Base-by-base conservation (phyloP, 37 sponge, comb jelly and placozoan genomes). In the Haliclona indistincta region DNA sequence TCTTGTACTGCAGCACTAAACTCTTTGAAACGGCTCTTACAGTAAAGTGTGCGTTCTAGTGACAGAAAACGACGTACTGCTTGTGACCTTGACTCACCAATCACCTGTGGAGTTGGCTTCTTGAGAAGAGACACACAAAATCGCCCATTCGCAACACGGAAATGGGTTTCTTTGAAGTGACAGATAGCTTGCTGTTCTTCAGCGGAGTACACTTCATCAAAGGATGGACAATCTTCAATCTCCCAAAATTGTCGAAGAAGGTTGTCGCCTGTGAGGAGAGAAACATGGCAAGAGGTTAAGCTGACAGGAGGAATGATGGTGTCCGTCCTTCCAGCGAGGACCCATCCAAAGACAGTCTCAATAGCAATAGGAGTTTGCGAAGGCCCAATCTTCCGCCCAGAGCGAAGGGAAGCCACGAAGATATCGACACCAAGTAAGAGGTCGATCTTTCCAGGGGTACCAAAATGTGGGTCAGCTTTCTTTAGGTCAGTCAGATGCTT, bases 271-370 rank as follows among this genome's bases (percentile, higher is more conserved):
- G 64, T 38, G 25, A 71, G 30, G 39, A 49, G 52, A 11, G 11
- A 49, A 19, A 60, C 28, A 28, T 56, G 56, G 28, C 23, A 28
- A 29, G 56, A 25, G 33, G 55, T 51, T 52, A 74, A 19, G 15
- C 15, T 22, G 13, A 22, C 20, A 17, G 20, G 6, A 64, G 76
- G 40, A 15, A 53, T 10, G 33, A 20, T 13, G 20, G 64, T 25
- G 13, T 19, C 29, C 22, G 76, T 76, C 25, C 34, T 19, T 11
- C 79, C 79, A 56, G 69, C 61, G 22, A 78, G 70, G 17, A 78
- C 79, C 77, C 67, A 77, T 47, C 67, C 77, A 77, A 77, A 65
- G 7, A 38, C 55, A 36, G 77, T 77, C 66, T 77, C 77, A 65
- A 65, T 54, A 23, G 67, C 66, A n/a, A 41, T 36, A 7, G 77